Base-by-base conservation (phyloP, 2,797 vertebrate species). In the Acridotheres tristis region DNA sequence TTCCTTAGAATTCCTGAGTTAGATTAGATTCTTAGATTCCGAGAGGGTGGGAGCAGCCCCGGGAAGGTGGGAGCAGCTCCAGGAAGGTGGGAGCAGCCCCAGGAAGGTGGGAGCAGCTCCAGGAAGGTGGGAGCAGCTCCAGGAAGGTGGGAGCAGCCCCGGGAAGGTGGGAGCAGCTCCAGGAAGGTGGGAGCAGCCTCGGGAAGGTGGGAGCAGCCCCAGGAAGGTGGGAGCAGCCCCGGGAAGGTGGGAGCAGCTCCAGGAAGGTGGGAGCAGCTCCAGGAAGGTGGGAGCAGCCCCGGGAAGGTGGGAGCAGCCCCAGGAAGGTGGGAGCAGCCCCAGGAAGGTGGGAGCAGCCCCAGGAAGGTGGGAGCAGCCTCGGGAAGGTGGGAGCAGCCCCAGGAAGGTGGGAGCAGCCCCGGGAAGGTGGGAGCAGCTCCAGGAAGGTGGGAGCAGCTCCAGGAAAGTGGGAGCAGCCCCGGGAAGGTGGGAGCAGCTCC, bases 211-310 rank as follows among this genome's bases (percentile, higher is more conserved):
- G 51, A 32, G 9, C 16, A n/a, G 9, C 2, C 7, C 11, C 4
- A 0, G 4, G 22, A 30, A 1, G 8, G 16, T 23, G 21, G 36
- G 48, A 69, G 4, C 50, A 53, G 11, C 6, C 4, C 12, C 13
- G 1, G 1, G 32, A 57, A 1, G 25, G 9, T 17, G 21, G 10
- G 29, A 21, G 6, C 29, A 17, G 2, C 0, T 32, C 7, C 3
- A 0, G 2, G 4, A 51, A 3, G 11, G 25, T 27, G 29, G 23
- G 40, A 42, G 40, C 40, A 42, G 40, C 14, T 16, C 10, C 6
- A 26, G 16, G 50, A 17, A 14, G 50, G 50, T 51, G 26, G 10
- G 32, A 22, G 9, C 10, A n/a, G 23, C 1, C 21, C 14, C 11
- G 1, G 8, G 26, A 36, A 1, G 5, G 25, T 34, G 19, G 11